Evolutionary conservation across 2,797 vertebrate genomes (phyloP).

Genomic region (Dendrocincla fuliginosa): DNA sequence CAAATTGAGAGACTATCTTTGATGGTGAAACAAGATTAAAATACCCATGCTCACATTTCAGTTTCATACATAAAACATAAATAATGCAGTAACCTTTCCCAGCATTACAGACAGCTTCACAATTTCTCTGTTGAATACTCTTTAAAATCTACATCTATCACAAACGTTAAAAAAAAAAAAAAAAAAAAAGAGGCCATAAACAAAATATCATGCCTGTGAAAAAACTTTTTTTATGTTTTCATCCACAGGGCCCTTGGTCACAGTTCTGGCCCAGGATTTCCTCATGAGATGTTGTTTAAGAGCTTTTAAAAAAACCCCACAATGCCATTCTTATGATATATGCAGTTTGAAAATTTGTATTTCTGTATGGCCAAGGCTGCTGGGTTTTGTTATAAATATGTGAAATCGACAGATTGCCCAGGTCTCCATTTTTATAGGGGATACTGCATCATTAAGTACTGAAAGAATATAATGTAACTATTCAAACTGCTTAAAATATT

Average conservation of each 20-base stretch:
- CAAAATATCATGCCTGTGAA: conserved; percentile 66
- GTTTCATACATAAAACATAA: conserved; percentile 68
- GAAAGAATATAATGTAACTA: conserved; percentile 80
- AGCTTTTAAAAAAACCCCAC: conserved; percentile 22
- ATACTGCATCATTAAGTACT: conserved; percentile 75
- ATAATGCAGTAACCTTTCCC: conserved; percentile 55
- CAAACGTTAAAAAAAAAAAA: not conserved
- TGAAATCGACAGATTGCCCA: conserved; percentile 73
- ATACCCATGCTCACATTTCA: conserved; percentile 59
- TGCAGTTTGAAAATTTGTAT: conserved; percentile 56
- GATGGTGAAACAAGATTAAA: conserved; percentile 60
- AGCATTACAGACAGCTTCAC: conserved; percentile 34
- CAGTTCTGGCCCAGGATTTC: conserved; percentile 63
- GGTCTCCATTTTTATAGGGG: conserved; percentile 72
- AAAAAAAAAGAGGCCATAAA: conserved; percentile 40
- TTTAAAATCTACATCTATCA: conserved; percentile 53
- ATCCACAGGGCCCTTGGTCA: conserved; percentile 37
- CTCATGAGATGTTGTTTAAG: conserved; percentile 71
- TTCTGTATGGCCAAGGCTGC: conserved; percentile 65
- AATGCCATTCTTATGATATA: conserved; percentile 68
- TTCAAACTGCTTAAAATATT: conserved; percentile 83
- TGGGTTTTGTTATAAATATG: conserved; percentile 74
- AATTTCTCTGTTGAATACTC: conserved; percentile 42
- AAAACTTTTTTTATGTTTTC: conserved; percentile 47
- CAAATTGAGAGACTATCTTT: conserved; percentile 65